phyloP scores from a whole-genome alignment of 2,797 vertebrate genomes.

The Acipenser oxyrinchus region DNA sequence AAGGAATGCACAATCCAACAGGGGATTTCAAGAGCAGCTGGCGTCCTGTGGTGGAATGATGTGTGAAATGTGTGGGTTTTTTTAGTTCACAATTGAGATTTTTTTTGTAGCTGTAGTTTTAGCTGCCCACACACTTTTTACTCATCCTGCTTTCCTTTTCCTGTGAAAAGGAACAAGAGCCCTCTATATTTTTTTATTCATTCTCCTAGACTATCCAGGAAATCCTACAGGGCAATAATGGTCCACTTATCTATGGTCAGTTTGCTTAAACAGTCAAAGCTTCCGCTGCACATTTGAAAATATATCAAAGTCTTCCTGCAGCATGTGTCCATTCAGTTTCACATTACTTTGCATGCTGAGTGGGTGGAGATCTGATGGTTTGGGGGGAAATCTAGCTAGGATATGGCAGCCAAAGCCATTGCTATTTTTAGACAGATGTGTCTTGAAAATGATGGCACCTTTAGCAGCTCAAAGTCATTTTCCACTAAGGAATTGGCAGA shows the following conservation, averaged over 20 bases:
- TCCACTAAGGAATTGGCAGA: too few species aligned
- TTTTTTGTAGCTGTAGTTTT: not conserved
- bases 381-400: too few species aligned
- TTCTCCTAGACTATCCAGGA: constrained; percentile 56
- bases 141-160: constrained; percentile 25
- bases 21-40: constrained; percentile 22
- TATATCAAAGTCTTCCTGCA: not conserved
- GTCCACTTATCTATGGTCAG: constrained; percentile 50
- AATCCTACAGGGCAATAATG: constrained; percentile 56
- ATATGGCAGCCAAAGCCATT: too few species aligned
- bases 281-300: not conserved
- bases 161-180: constrained; percentile 37
- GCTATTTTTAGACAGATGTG: too few species aligned
- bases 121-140: constrained; percentile 13
- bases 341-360: not conserved
- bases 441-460: too few species aligned
- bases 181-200: constrained; percentile 23
- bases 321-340: constrained; percentile 1
- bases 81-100: fast-evolving
- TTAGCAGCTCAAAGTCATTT: too few species aligned
- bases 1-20: constrained; percentile 15
- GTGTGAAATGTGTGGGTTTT: constrained; percentile 13
- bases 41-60: constrained; percentile 10
- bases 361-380: not conserved
- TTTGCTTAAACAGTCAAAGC: constrained; percentile 46